Conservation (phyloP, 1,140 invertebrate genomes). For the Onthophagus taurus region DNA sequence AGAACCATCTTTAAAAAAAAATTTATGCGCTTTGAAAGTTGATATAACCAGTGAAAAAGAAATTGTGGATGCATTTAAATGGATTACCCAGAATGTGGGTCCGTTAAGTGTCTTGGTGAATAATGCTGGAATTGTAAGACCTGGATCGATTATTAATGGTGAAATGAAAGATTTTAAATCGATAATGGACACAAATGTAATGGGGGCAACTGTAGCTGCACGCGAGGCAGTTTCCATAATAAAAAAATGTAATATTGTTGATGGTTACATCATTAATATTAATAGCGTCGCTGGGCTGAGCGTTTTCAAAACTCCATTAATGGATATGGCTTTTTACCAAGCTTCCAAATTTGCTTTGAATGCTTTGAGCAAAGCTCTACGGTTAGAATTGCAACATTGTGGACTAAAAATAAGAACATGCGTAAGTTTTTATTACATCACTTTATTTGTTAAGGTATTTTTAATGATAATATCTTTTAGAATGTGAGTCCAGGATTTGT, state of each 20-base stretch:
- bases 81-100: slow-evolving; percentile 48
- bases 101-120: slow-evolving; percentile 62
- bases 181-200: slow-evolving; percentile 46
- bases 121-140: slow-evolving; percentile 49
- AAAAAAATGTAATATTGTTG: slow-evolving; percentile 34
- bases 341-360: slow-evolving; percentile 47
- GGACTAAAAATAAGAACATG: slow-evolving; percentile 38
- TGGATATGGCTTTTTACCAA: slow-evolving; percentile 43
- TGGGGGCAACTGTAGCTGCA: slow-evolving; percentile 44
- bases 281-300: slow-evolving; percentile 45
- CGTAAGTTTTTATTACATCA: no score
- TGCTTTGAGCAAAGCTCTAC: slow-evolving; percentile 44
- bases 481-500: slow-evolving; percentile 22
- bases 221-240: slow-evolving; percentile 47
- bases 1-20: slow-evolving; percentile 23
- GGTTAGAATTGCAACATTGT: slow-evolving; percentile 40
- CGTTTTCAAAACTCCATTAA: slow-evolving; percentile 18
- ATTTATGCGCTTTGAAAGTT: slow-evolving; percentile 44
- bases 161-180: slow-evolving; percentile 29
- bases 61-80: slow-evolving; percentile 53
- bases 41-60: slow-evolving; percentile 57
- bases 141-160: slow-evolving; percentile 24
- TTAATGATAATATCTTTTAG: slow-evolving; percentile 8
- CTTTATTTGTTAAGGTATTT: no score
- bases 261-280: slow-evolving; percentile 35